These are phyloP conservation scores for Brevimyrus niger DNA, from an alignment of 2,113 vertebrate species.

Conservation along the genomic window DNA sequence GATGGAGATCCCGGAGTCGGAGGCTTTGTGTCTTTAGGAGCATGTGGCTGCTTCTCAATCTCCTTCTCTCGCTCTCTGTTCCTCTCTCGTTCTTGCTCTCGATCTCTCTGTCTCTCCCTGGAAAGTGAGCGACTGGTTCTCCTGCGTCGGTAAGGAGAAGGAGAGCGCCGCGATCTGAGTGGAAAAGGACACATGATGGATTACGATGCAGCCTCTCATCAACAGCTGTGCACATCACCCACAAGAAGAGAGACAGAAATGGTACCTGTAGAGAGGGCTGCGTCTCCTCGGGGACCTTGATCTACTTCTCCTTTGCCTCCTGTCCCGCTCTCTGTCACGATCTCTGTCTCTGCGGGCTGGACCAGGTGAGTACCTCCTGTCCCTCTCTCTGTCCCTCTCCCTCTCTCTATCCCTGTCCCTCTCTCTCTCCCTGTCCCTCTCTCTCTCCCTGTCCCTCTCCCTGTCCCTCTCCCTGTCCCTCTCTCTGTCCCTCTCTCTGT, in stretches of 20 bases:
- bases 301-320: slow-evolving; percentile 41
- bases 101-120: slow-evolving; percentile 36
- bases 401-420: slow-evolving; percentile 28
- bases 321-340: slow-evolving; percentile 17
- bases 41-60: slow-evolving; percentile 22
- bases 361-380: not conserved
- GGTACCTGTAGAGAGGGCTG: slow-evolving; percentile 48
- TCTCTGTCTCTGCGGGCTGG: slow-evolving; percentile 8
- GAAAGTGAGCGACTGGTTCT: slow-evolving; percentile 54
- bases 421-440: slow-evolving; percentile 4
- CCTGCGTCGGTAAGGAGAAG: slow-evolving; percentile 43
- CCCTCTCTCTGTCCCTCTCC: slow-evolving; percentile 9
- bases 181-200: not conserved
- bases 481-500: slow-evolving; percentile 18
- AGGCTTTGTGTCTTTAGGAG: slow-evolving; percentile 34
- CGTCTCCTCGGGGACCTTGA: slow-evolving; percentile 50
- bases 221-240: not conserved
- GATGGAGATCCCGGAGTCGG: slow-evolving; percentile 39
- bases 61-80: slow-evolving; percentile 30
- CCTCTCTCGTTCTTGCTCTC: slow-evolving; percentile 27
- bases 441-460: not conserved
- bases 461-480: not conserved
- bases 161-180: slow-evolving; percentile 47
- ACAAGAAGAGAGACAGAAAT: not conserved
- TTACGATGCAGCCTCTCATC: not conserved